Percentiles rank a stretch among this genome's conserved stretches.
Evolutionary conservation across 1,140 invertebrate species (phyloP).

Genomic region (Artemia franciscana): DNA sequence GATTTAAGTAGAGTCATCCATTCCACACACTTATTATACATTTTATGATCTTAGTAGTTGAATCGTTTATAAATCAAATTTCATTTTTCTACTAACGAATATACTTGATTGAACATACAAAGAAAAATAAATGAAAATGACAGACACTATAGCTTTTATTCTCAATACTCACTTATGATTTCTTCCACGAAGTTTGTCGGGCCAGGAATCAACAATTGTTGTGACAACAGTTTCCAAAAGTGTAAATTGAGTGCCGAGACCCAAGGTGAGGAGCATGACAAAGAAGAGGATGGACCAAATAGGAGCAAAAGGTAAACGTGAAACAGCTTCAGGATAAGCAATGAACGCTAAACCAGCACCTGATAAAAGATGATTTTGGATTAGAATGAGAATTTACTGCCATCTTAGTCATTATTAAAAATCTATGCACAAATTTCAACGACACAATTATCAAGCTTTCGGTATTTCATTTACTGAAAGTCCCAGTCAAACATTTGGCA

Average conservation of each 20-base stretch:
- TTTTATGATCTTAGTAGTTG: no score
- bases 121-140: not conserved
- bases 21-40: no score
- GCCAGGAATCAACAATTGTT: slow-evolving; percentile 25
- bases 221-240: slow-evolving; percentile 26
- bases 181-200: slow-evolving; percentile 27
- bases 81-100: not conserved
- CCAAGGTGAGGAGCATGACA: slow-evolving; percentile 50
- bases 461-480: no score
- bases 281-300: slow-evolving; percentile 69
- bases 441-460: no score
- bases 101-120: not conserved
- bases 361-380: no score
- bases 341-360: slow-evolving; percentile 62
- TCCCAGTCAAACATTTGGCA: no score
- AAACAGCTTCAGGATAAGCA: slow-evolving; percentile 62
- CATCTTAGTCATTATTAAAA: no score
- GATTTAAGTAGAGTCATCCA: no score
- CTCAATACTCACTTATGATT: slow-evolving; percentile 16
- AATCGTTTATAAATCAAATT: not conserved
- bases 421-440: no score
- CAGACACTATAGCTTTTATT: not conserved
- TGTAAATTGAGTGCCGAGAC: slow-evolving; percentile 43
- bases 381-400: no score
- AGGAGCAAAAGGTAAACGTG: slow-evolving; percentile 48